Base-by-base conservation (phyloP, 2,113 vertebrate species). In the Patagioenas fasciata region DNA sequence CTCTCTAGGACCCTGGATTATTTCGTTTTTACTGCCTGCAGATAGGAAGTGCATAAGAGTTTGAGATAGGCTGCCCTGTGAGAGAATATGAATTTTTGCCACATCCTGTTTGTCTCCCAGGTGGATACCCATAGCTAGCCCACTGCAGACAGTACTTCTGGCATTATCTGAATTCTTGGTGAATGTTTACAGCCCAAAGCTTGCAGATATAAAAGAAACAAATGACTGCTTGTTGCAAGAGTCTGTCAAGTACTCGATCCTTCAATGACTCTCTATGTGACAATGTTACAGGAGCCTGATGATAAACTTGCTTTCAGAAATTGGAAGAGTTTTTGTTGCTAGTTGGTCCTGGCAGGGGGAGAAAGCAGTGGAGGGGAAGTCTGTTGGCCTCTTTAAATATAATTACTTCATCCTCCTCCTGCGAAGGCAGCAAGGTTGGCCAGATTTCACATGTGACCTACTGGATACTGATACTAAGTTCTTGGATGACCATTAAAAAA, bases 151-250 rank as follows among this genome's bases (percentile, higher is more conserved):
- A 54, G 26, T 7, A 26, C 28, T 40, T 1, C 2, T 48, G 81
- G 48, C 3, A 0, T 88, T 88, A 56, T 20, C 23, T 0, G 0
- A 32, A 28, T 72, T 93, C n/a, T 62, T 3, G 0, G 66, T 34
- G 64, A 92, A 67, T 51, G 40, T 29, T 54, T 66, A n/a, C 14
- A 85, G 34, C 42, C 20, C 78, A 67, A 56, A 89, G 34, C 69
- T 73, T 13, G 8, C 9, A 72, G 11, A 23, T 66, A 15, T 80
- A 62, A 71, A 93, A 90, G 75, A 86, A 92, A 77, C 31, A 80
- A 86, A 80, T 0, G 1, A 23, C 40, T 0, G 10, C 56, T 71
- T 74, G 31, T 90, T 88, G 56, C 40, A 58, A 2, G 28, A 77
- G 64, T 40, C 64, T 93, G 64, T 80, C 13, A 25, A 58, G 57